Percentiles rank a stretch among this genome's conserved stretches.
Conservation (phyloP, 1,140 invertebrate species). For the Holcopasites calliopsidis region DNA sequence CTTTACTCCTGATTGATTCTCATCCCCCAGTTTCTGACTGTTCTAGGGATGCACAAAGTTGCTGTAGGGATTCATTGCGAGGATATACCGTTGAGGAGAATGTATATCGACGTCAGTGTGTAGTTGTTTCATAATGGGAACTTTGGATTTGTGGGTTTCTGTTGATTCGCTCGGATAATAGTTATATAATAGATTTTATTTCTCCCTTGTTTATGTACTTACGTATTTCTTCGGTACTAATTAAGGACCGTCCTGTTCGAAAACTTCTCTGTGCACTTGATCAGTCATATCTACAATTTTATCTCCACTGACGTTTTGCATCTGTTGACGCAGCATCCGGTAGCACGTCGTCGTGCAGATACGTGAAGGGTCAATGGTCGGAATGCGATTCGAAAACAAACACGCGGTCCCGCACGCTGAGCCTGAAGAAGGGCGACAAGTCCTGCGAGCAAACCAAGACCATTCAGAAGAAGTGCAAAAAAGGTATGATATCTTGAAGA, state of each 20-base stretch:
- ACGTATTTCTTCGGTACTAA: no score
- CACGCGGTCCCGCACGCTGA: slow-evolving; percentile 88
- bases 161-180: no score
- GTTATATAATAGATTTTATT: no score
- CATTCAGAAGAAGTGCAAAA: slow-evolving; percentile 95
- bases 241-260: slow-evolving; percentile 2
- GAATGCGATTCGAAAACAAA: slow-evolving; percentile 92
- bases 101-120: neutral
- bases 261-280: slow-evolving; percentile 44
- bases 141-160: no score
- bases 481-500: slow-evolving; percentile 81
- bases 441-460: slow-evolving; percentile 90
- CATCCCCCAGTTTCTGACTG: neutral
- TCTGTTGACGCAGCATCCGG: slow-evolving; percentile 72
- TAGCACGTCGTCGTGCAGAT: slow-evolving; percentile 83
- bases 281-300: slow-evolving; percentile 54
- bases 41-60: neutral
- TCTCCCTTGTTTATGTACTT: no score
- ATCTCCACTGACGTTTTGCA: slow-evolving; percentile 62
- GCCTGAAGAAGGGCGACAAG: slow-evolving; percentile 90
- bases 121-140: neutral
- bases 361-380: slow-evolving; percentile 90
- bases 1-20: neutral
- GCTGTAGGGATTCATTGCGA: neutral
- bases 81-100: neutral